Evolutionary conservation across 1,140 invertebrate genomes (phyloP).

Genomic region (Drosophila chauvacae): DNA sequence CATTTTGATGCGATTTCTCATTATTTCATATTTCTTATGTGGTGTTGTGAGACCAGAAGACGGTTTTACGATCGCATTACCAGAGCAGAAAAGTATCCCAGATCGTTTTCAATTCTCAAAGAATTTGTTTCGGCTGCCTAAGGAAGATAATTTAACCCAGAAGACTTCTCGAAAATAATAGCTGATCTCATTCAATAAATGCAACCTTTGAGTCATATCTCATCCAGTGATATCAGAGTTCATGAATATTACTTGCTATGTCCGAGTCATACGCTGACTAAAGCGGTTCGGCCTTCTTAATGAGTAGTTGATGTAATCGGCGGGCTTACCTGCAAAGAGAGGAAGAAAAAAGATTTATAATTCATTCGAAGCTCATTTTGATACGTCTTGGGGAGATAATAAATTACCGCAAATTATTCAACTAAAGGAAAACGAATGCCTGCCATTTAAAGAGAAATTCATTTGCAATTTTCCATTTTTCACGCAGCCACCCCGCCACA

Average conservation of each 20-base stretch:
- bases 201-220: slow-evolving; percentile 54
- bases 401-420: slow-evolving; percentile 51
- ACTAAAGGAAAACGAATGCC: slow-evolving; percentile 31
- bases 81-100: slow-evolving; percentile 23
- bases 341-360: slow-evolving; percentile 22
- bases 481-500: slow-evolving; percentile 31
- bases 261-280: slow-evolving; percentile 59
- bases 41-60: slow-evolving; percentile 68
- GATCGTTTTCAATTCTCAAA: slow-evolving; percentile 26
- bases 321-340: slow-evolving; percentile 64
- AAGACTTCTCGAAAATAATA: slow-evolving; percentile 44
- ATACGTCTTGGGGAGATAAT: slow-evolving; percentile 26
- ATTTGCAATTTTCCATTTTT: slow-evolving; percentile 32
- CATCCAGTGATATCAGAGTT: slow-evolving; percentile 56
- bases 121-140: slow-evolving; percentile 56
- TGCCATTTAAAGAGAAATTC: slow-evolving; percentile 28
- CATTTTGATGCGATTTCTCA: slow-evolving; percentile 51
- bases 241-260: slow-evolving; percentile 10
- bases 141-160: slow-evolving; percentile 25
- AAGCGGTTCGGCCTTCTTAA: slow-evolving; percentile 25
- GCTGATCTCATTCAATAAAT: slow-evolving; percentile 30
- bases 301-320: slow-evolving; percentile 53
- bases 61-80: slow-evolving; percentile 78
- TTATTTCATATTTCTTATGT: slow-evolving; percentile 57
- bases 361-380: slow-evolving; percentile 21